Base-by-base conservation (phyloP, 2,888 invertebrate genomes). In the Rotaria socialis region DNA sequence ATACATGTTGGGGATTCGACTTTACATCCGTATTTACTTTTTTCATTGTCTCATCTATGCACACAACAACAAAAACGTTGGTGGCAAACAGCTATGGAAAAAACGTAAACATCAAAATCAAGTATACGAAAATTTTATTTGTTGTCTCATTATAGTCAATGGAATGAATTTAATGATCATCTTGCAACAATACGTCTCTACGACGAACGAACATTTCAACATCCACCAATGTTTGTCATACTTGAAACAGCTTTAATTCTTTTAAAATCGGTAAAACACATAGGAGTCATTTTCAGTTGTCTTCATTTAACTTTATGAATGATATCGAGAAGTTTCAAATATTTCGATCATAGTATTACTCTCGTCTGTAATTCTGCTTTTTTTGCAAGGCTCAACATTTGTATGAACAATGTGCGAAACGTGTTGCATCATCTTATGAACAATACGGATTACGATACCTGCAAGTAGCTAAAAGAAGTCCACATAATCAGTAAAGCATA, bases 41-140 rank as follows among this genome's bases (percentile, higher is more conserved):
- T 19, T 35, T 67, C 35, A 11, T 14, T 35, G 35, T 67, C 67
- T 16, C 80, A 80, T 47, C 47, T 80, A 80, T 80, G 80, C 14
- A 47, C 80, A 43, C 43, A 80, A 80, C 24, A 80, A n/a, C 80
- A 80, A n/a, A 47, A 43, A 24, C 10, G 47, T 80, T 80, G 80
- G 80, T 80, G 80, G 80, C 47, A 43, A 80, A 80, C 47, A n/a
- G 80, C 47, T 10, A 80, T n/a, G 24, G 47, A 47, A 47, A 35
- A 67, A 35, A 67, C 19, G 43, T 80, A 43, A 80, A 43, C 7
- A 50, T 50, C 6, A 8, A 16, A 43, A 19, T 7, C n/a, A 43
- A n/a, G 2, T 47, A 11, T 43, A 43, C 11, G 7, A 24, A 22
- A 43, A 19, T 7, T 10, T 22, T 3, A 75, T 27, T 8, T 41